These are phyloP conservation scores for Pherbina coryleti DNA, from an alignment of 2,888 invertebrate genomes.

Conservation along the genomic window DNA sequence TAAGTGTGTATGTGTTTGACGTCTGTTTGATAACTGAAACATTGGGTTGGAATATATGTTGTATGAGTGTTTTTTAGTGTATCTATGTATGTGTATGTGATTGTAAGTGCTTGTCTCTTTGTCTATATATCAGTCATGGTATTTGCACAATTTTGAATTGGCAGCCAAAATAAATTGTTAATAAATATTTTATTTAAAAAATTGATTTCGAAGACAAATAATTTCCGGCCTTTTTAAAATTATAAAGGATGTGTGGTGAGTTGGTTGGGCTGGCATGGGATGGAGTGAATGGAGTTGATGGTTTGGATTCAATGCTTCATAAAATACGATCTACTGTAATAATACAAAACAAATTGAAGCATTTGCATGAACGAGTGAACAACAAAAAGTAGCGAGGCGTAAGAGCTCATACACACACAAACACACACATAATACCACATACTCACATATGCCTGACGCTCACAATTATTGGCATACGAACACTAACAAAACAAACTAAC, in stretches of 20 bases:
- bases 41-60: no score
- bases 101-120: neutral
- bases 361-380: slow-evolving; percentile 28
- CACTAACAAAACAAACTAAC: no score
- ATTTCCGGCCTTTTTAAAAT: slow-evolving; percentile 6
- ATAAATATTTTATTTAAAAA: slow-evolving; percentile 8
- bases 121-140: neutral
- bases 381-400: neutral
- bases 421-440: neutral
- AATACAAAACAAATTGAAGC: slow-evolving; percentile 33
- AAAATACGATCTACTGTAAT: no score
- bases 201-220: slow-evolving; percentile 25
- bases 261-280: neutral
- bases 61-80: no score
- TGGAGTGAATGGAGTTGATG: neutral
- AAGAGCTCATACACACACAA: neutral
- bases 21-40: no score
- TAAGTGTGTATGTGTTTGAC: no score
- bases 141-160: slow-evolving; percentile 9
- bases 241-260: neutral
- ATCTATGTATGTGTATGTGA: neutral
- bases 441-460: neutral
- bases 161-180: slow-evolving; percentile 6
- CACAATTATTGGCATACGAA: neutral
- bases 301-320: neutral